Evolutionary conservation across 2,113 vertebrate genomes (phyloP), one percentile per base, ranked within the genome.

Genomic region (Gallinago media): DNA sequence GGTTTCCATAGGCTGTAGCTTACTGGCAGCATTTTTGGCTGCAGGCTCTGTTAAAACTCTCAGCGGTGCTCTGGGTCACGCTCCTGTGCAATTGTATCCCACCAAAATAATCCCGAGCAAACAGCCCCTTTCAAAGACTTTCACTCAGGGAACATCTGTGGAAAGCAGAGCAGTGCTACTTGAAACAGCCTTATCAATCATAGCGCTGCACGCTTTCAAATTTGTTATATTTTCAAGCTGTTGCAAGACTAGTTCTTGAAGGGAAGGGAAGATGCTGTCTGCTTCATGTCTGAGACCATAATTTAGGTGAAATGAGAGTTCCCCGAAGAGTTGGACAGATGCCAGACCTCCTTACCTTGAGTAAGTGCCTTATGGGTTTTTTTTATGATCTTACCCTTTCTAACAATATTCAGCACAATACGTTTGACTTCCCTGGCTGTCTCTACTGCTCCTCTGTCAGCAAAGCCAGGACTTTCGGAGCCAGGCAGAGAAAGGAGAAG

Each of bases 221-320:
- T 7, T 7, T 2, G 26, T 23, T 82, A 0, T 62, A 42, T 85
- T 89, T 84, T 87, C 47, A 94, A 88, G 50, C 52, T 61, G 42
- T 68, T 84, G 23, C 77, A 92, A 72, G 77, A 63, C 40, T 62
- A 59, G 54, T 16, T 76, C 70, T 89, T 71, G 50, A 77, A 94
- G 46, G 49, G 73, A 92, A 97, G 54, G 73, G 91, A 97, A 90
- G 22, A 49, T 42, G 49, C 59, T 86, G 65, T 75, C 31, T 85
- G 62, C 55, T 94, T 81, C 71, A 22, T 20, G 68, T 67, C 82
- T 91, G 50, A 93, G 89, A 91, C 16, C 11, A 38, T 71, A 61
- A 89, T 87, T 96, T 73, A 92, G 76, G 71, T 31, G 42, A 94
- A 62, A 95, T 42, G 47, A 91, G 62, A 89, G 63, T 42, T 94